Percentiles rank a stretch among this genome's conserved stretches.
Evolutionary conservation across 2,797 vertebrate genomes (phyloP).

Genomic region (Notolabrus celidotus): DNA sequence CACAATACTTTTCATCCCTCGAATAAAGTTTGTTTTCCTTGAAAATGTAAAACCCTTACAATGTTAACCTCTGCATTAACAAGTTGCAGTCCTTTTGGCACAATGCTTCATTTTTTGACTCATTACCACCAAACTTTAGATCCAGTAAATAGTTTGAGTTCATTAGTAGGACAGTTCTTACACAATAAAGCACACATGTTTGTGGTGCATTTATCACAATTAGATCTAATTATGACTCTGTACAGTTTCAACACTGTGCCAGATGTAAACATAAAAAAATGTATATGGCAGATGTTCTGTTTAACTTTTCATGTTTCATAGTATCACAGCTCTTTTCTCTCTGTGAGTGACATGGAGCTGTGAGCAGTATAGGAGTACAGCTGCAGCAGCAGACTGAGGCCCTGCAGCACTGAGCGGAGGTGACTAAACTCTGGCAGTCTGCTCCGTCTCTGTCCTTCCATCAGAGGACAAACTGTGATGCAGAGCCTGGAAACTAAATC

Average conservation of each 20-base stretch:
- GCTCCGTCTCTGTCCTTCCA: constrained; percentile 18
- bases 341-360: neutral
- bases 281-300: neutral
- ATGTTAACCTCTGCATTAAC: too few species aligned
- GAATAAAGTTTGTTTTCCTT: too few species aligned
- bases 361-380: neutral
- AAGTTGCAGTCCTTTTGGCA: too few species aligned
- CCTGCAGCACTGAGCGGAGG: constrained; percentile 5
- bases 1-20: too few species aligned
- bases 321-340: neutral
- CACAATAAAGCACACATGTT: too few species aligned
- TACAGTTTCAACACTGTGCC: neutral
- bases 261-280: neutral
- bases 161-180: too few species aligned
- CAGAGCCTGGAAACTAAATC: constrained; percentile 16
- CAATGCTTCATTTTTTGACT: too few species aligned
- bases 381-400: constrained; percentile 8
- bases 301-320: neutral
- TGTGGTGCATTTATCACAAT: neutral
- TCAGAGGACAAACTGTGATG: constrained; percentile 27
- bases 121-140: too few species aligned
- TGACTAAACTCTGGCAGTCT: constrained; percentile 1
- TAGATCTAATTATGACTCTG: neutral
- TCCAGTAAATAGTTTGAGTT: too few species aligned
- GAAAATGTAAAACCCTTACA: too few species aligned